Evolutionary conservation across 2,888 invertebrate species (phyloP).

Genomic region (Epistrophe eligans): DNA sequence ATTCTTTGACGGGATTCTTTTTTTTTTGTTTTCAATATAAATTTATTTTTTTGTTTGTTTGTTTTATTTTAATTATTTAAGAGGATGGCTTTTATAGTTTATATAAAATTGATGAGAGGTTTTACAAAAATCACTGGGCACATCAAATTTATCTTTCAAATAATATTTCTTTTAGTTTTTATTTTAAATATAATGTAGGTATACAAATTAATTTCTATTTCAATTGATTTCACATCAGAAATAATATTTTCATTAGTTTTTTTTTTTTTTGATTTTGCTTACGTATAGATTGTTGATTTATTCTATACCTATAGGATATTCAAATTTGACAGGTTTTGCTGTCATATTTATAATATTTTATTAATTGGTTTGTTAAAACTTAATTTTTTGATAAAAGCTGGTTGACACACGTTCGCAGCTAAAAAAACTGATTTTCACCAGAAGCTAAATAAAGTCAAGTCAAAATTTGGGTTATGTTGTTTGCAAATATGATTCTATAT

Average conservation of each 20-base stretch:
- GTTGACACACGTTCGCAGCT: no score
- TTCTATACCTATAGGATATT: not conserved
- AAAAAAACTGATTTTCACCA: no score
- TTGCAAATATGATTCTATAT: no score
- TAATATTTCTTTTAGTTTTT: constrained; percentile 20
- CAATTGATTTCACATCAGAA: constrained; percentile 65
- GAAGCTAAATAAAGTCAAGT: no score
- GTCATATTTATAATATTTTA: no score
- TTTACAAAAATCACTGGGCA: constrained; percentile 63
- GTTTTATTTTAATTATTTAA: constrained; percentile 9
- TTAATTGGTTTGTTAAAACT: no score
- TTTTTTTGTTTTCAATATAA: constrained; percentile 11
- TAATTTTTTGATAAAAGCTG: no score
- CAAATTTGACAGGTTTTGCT: not conserved
- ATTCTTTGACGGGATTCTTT: constrained; percentile 38
- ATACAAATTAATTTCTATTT: constrained; percentile 48
- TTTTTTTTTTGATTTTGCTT: not conserved
- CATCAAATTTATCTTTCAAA: constrained; percentile 49
- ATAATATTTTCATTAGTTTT: constrained; percentile 17
- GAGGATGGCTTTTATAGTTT: constrained; percentile 24
- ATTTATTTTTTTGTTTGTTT: not conserved
- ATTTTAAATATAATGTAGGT: not conserved
- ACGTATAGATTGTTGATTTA: not conserved
- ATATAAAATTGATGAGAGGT: constrained; percentile 60
- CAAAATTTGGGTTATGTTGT: no score